Base-by-base conservation (phyloP, 2,888 invertebrate genomes). In the Lissonota sp. region DNA sequence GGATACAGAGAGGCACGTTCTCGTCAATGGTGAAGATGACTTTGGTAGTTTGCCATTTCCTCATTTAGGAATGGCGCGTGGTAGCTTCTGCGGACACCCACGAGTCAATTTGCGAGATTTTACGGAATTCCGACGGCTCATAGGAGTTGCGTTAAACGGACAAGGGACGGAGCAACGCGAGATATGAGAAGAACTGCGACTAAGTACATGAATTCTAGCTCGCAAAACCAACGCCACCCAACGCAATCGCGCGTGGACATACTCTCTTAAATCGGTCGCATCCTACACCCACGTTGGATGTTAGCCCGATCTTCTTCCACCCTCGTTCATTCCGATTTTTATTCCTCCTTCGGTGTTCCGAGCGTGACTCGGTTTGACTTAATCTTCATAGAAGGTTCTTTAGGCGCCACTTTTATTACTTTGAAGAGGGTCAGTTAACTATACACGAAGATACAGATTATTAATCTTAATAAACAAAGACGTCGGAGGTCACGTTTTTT, bases 61-160 rank as follows among this genome's bases (percentile, higher is more conserved):
- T 91, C 90, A 91, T 91, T 91, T 91, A 80, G 82, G 85, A 81
- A 77, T 64, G 72, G 66, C 62, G 51, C 55, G 66, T 63, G 12
- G 49, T 57, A 49, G 14, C 10, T n/a, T 4, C 16, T 1, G 8
- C 80, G 83, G 88, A 91, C 91, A 91, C 91, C 91, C 91, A 91
- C 91, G 86, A 89, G 87, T 89, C 87, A 90, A 90, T 91, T 91
- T 88, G 88, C 86, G 86, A 89, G 91, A 91, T 91, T 91, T 91
- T 90, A 84, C 88, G 91, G 91, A 91, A 91, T 91, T 88, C 87
- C 79, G 79, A 82, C 73, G 40, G 55, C 66, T 42, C 57, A 53
- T 26, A 26, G 26, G 75, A 70, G 62, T 63, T 75, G 60, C 69
- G 63, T 26, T 26, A 26, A 26, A 26, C 26, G 69, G 66, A 58